These are phyloP conservation scores for Lycocerus yunnanus DNA, from an alignment of 2,888 invertebrate genomes.

Conservation along the genomic window DNA sequence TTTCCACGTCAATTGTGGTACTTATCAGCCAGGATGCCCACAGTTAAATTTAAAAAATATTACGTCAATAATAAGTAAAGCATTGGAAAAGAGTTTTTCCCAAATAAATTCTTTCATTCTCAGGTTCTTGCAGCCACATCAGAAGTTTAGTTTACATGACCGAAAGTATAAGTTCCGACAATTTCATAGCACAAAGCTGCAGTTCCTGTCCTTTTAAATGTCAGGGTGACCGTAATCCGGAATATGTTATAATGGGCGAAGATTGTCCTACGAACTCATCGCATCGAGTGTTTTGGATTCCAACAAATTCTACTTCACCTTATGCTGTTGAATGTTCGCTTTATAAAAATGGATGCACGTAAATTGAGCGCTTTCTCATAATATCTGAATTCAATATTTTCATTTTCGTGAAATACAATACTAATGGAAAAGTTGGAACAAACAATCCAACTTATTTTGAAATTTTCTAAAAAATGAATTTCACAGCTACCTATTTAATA, in stretches of 20 bases:
- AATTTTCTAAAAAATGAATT: too few species aligned
- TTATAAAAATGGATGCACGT: background rate
- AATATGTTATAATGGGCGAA: slow-evolving; percentile 9
- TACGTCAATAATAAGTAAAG: background rate
- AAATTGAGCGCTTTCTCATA: background rate
- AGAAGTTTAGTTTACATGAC: background rate
- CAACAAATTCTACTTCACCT: background rate
- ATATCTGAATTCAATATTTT: too few species aligned
- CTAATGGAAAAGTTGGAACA: too few species aligned
- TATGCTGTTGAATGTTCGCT: background rate
- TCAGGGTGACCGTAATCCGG: background rate
- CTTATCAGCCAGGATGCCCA: slow-evolving; percentile 1
- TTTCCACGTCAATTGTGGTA: slow-evolving; percentile 14
- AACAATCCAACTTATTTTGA: too few species aligned
- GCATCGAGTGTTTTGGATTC: background rate
- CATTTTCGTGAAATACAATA: too few species aligned
- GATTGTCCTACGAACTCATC: background rate
- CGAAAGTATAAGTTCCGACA: background rate
- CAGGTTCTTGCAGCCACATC: background rate
- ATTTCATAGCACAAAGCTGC: background rate
- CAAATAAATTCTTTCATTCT: background rate
- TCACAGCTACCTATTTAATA: too few species aligned
- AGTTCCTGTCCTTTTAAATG: background rate
- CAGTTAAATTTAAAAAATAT: background rate
- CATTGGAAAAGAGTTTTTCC: background rate